Conservation (phyloP, 2,888 invertebrate genomes). For the Drosophila nr. fundita region DNA sequence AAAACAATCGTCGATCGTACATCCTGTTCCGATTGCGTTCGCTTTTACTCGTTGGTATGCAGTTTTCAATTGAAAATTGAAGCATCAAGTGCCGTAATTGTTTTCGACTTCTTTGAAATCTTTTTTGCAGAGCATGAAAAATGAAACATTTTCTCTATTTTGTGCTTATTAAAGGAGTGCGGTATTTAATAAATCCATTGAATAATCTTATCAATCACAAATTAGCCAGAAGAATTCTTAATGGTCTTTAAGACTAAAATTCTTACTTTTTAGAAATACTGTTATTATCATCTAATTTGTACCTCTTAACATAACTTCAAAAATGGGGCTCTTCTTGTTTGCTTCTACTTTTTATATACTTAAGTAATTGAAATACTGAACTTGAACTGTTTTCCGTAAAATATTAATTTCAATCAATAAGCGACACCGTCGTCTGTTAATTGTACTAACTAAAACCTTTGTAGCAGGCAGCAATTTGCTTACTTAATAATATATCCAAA, state of each 20-base stretch:
- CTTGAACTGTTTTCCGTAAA: background rate
- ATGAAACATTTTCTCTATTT: rapidly evolving
- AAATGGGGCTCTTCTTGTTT: background rate
- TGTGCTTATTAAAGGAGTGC: background rate
- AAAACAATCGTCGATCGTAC: conserved; percentile 37
- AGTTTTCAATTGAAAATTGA: background rate
- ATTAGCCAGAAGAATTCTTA: background rate
- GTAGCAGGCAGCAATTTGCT: background rate
- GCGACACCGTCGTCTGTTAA: background rate
- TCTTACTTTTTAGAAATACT: background rate
- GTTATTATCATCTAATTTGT: background rate
- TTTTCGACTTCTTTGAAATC: background rate
- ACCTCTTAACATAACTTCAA: background rate
- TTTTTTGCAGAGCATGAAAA: background rate
- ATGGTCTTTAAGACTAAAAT: background rate
- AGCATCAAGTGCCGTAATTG: background rate
- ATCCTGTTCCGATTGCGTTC: conserved; percentile 31
- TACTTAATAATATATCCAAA: background rate
- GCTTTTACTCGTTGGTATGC: background rate
- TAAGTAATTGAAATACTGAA: background rate
- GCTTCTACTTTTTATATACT: background rate
- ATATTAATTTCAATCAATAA: background rate
- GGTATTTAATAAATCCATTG: background rate
- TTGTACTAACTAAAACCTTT: background rate
- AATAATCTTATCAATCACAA: background rate